These are phyloP conservation scores for Neomicropteryx cornuta DNA, from an alignment of 1,140 invertebrate genomes.

Conservation along the genomic window DNA sequence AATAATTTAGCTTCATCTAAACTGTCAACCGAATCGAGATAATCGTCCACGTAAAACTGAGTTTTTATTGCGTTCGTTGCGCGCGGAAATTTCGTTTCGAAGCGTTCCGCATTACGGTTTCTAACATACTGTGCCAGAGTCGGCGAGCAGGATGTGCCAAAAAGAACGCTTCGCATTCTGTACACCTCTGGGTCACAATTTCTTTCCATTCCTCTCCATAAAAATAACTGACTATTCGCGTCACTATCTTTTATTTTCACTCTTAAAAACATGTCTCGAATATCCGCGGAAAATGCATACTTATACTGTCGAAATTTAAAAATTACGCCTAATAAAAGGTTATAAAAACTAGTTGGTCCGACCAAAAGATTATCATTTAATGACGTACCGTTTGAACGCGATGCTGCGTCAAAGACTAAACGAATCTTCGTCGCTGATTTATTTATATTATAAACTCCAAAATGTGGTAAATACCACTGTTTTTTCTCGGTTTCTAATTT, in stretches of 20 bases:
- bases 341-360: no score
- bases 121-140: constrained; percentile 9
- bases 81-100: background rate
- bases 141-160: constrained; percentile 11
- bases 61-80: constrained; percentile 1
- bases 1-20: background rate
- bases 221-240: background rate
- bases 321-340: no score
- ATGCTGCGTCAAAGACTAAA: no score
- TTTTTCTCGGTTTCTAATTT: no score
- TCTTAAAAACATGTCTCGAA: background rate
- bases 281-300: no score
- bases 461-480: no score
- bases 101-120: constrained; percentile 1
- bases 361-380: no score
- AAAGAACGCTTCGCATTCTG: constrained; percentile 2
- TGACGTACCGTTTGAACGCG: no score
- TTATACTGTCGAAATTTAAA: no score
- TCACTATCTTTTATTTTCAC: background rate
- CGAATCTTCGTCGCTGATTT: no score
- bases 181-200: background rate
- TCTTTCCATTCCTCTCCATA: background rate
- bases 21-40: constrained; percentile 4
- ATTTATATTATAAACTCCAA: no score
- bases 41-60: constrained; percentile 6